Percentiles rank a stretch among this genome's conserved stretches.
phyloP scores from a whole-genome alignment of 2,113 vertebrate genomes.

The Macrotis lagotis region DNA sequence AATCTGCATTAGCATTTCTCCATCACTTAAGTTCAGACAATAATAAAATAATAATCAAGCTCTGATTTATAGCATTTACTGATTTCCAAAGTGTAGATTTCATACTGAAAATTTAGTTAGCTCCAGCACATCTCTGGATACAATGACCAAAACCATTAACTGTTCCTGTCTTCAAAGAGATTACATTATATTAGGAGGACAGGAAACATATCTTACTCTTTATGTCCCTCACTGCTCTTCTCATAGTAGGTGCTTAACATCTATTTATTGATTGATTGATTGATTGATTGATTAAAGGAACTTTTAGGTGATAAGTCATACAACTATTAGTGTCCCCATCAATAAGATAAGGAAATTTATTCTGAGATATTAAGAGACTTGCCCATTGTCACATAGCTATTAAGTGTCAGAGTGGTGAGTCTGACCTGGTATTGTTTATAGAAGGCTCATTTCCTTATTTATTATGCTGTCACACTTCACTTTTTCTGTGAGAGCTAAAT shows the following conservation, averaged over 20 bases:
- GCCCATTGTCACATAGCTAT: neutral
- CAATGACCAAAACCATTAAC: neutral
- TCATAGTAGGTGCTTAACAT: neutral
- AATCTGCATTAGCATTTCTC: neutral
- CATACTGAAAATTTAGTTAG: too few relatives aligned
- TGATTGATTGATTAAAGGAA: neutral
- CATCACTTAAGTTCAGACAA: too few relatives aligned
- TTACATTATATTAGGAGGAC: neutral
- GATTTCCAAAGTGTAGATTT: too few relatives aligned
- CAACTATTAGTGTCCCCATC: neutral
- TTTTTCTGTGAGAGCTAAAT: neutral
- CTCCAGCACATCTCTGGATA: neutral
- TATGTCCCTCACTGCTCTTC: neutral
- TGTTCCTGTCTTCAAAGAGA: neutral
- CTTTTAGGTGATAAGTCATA: neutral
- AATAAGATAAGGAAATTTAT: neutral
- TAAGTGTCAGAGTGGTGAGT: neutral
- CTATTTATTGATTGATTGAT: neutral
- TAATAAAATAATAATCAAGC: too few relatives aligned
- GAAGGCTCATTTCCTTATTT: neutral
- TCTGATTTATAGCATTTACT: too few relatives aligned
- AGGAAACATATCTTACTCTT: too few relatives aligned
- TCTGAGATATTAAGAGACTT: neutral
- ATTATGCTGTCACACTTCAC: neutral
- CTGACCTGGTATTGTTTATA: neutral